Conservation (phyloP, 2,888 invertebrate species). For the Spodoptera picta region DNA sequence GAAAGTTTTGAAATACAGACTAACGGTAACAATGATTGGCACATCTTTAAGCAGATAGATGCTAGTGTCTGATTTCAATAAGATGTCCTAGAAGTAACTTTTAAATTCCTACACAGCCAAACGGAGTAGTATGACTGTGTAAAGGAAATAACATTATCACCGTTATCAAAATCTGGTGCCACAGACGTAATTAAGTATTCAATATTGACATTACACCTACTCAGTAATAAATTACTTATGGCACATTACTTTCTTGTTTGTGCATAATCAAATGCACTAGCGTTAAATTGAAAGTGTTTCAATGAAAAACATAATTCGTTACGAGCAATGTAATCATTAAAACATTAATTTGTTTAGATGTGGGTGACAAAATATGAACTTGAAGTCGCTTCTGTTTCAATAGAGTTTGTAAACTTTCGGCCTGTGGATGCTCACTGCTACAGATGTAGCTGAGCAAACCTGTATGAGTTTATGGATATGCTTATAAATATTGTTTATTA, state of each 20-base stretch:
- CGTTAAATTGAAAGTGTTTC: slow-evolving; percentile 36
- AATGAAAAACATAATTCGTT: slow-evolving; percentile 39
- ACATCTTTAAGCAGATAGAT: slow-evolving; percentile 4
- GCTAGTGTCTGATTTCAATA: slow-evolving; percentile 4
- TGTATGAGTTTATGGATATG: too few species aligned
- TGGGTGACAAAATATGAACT: slow-evolving; percentile 2
- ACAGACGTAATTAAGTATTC: slow-evolving; percentile 33
- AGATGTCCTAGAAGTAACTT: slow-evolving; percentile 7
- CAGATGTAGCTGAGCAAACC: too few species aligned
- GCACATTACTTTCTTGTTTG: slow-evolving; percentile 44
- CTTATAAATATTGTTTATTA: too few species aligned
- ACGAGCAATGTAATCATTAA: slow-evolving; percentile 41
- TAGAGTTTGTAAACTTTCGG: too few species aligned
- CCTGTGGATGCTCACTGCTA: too few species aligned
- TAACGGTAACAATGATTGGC: not conserved
- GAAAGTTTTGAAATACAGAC: slow-evolving; percentile 1
- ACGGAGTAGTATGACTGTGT: slow-evolving; percentile 5
- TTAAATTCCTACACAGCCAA: slow-evolving; percentile 2
- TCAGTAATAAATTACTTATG: slow-evolving; percentile 41
- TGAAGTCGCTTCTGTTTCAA: too few species aligned
- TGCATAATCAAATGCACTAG: slow-evolving; percentile 31
- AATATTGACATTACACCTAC: slow-evolving; percentile 46
- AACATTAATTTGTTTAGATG: slow-evolving; percentile 32
- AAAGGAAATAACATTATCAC: slow-evolving; percentile 31
- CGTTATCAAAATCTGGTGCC: slow-evolving; percentile 39